Evolutionary conservation across 2,888 invertebrate genomes (phyloP).

Genomic region (Orthosia incerta): DNA sequence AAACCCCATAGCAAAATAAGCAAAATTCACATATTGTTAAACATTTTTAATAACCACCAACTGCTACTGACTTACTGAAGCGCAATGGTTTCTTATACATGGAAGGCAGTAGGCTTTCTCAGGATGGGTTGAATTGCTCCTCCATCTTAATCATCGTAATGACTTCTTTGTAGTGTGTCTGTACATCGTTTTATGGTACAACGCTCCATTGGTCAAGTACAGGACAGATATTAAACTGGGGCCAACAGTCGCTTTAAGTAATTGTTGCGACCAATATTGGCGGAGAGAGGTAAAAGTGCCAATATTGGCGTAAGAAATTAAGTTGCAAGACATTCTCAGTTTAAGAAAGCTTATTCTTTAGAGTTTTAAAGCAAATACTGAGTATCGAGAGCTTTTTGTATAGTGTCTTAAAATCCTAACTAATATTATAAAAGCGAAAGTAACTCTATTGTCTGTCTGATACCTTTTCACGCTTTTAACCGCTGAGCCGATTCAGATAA

Average conservation of each 20-base stretch:
- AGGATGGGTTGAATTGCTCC: neutral
- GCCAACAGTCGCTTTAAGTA: neutral
- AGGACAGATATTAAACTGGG: neutral
- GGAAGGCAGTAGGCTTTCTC: no score
- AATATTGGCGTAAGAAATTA: neutral
- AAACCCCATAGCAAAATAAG: neutral
- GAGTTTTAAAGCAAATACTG: neutral
- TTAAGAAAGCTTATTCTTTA: neutral
- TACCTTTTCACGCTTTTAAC: no score
- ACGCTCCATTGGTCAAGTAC: constrained; percentile 3
- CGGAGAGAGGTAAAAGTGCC: neutral
- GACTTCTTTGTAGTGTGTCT: neutral
- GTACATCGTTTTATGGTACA: neutral
- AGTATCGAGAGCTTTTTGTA: neutral
- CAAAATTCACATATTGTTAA: neutral
- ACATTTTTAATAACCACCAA: no score
- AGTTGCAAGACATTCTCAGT: neutral
- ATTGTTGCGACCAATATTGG: neutral
- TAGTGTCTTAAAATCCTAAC: neutral
- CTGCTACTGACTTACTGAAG: no score
- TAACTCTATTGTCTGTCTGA: no score
- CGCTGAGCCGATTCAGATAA: no score
- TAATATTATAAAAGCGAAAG: no score
- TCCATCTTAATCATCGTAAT: neutral
- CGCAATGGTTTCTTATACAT: no score